Base-by-base conservation (phyloP, 1,140 invertebrate genomes). In the Batillaria attramentaria region DNA sequence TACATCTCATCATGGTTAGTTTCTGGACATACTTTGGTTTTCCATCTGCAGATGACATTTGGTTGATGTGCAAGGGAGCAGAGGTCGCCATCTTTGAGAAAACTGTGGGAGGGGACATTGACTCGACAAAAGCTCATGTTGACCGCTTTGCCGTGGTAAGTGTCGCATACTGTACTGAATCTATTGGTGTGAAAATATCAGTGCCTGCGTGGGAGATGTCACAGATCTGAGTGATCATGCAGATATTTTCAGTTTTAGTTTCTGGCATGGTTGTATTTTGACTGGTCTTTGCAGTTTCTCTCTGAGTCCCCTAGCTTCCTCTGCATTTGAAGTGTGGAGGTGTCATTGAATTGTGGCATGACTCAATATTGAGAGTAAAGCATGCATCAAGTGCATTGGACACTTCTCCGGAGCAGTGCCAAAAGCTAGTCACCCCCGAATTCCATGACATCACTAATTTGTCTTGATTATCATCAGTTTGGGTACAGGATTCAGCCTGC, bases 31-130 rank as follows among this genome's bases (percentile, higher is more conserved):
- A n/a, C n/a, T n/a, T n/a, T n/a, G n/a, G n/a, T n/a, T n/a, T n/a
- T n/a, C n/a, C n/a, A n/a, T n/a, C n/a, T 80, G 13, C 81, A 89
- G 87, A 78, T 83, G 84, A 90, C 69, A 80, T 87, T 16, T 81
- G 82, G 43, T 70, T 91, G 54, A 75, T 95, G 76, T 95, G 94
- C 81, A 97, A 97, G 91, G 96, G 96, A 8, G 96, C 96, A 8
- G 96, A 97, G 88, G 93, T 94, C 60, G 91, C 94, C 37, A 92
- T 97, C 0, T 92, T 96, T 41, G 94, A 94, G 0, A 86, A 94
- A 10, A 91, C 92, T 10, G 68, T 79, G 3, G 41, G 84, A 0
- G 93, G 93, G 6, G 88, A 91, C 0, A 79, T 90, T 16, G 84
- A 90, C 3, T 84, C 89, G 46, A 90, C 92, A 4, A 79, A 89